Conservation (phyloP, 2,888 invertebrate species). For the Leistus spinibarbis region DNA sequence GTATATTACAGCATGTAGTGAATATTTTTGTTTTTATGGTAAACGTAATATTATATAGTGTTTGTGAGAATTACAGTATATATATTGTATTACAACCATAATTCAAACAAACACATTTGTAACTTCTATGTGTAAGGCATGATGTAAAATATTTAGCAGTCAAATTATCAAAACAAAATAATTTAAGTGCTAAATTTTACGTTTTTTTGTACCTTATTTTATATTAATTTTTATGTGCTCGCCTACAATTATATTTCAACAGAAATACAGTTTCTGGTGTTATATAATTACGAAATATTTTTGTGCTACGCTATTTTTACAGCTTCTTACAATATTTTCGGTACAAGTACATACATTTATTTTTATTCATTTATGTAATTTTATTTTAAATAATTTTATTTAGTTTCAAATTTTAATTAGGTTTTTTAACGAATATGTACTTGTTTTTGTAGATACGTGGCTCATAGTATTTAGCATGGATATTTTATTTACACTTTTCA, state of each 20-base stretch:
- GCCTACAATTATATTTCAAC: conserved; percentile 10
- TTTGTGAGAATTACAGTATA: conserved; percentile 26
- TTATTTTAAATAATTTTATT: background rate
- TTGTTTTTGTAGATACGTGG: conserved; percentile 30
- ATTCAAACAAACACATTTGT: conserved; percentile 31
- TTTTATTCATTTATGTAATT: background rate
- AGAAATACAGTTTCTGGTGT: conserved; percentile 9
- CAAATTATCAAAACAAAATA: conserved; percentile 25
- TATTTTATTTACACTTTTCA: conserved; percentile 28
- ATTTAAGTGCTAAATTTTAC: conserved; percentile 27
- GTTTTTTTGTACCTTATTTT: conserved; percentile 17
- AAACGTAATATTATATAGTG: conserved; percentile 15
- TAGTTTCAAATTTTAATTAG: conserved; percentile 17
- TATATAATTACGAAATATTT: background rate
- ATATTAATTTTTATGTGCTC: conserved; percentile 29
- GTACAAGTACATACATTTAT: conserved; percentile 24
- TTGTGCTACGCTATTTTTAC: conserved; percentile 23
- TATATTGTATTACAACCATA: conserved; percentile 14
- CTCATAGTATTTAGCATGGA: conserved; percentile 21
- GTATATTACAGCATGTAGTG: conserved; percentile 34
- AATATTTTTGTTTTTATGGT: conserved; percentile 27
- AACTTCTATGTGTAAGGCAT: conserved; percentile 37
- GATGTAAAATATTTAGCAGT: conserved; percentile 22
- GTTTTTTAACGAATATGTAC: conserved; percentile 14
- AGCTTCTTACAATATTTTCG: conserved; percentile 18